Evolutionary conservation across 2,888 invertebrate species (phyloP).

Genomic region (Helleia helle): DNA sequence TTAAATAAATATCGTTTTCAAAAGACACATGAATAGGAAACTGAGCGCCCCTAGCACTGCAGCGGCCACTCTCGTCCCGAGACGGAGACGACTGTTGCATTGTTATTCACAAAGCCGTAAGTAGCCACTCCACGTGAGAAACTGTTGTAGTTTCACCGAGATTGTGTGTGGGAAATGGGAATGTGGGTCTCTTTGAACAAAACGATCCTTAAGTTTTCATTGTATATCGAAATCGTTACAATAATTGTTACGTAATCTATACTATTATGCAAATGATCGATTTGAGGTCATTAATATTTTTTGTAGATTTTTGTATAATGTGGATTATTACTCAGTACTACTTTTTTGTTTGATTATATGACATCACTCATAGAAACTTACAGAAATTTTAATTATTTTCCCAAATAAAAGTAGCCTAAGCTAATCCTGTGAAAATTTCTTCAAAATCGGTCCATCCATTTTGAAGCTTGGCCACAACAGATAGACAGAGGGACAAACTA

Average conservation of each 20-base stretch:
- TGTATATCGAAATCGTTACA: constrained; percentile 14
- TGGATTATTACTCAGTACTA: no score
- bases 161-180: constrained; percentile 61
- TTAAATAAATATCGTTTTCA: constrained; percentile 40
- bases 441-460: no score
- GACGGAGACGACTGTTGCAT: constrained; percentile 43
- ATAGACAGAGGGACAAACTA: no score
- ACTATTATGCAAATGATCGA: constrained; percentile 10
- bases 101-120: constrained; percentile 52
- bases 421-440: no score
- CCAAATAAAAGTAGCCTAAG: no score
- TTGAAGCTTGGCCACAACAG: no score
- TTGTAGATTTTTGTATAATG: neutral
- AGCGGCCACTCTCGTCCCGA: constrained; percentile 34
- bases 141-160: constrained; percentile 41
- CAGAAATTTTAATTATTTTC: no score
- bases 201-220: constrained; percentile 14
- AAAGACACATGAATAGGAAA: constrained; percentile 33
- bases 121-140: constrained; percentile 53
- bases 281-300: neutral
- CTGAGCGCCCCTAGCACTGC: constrained; percentile 41
- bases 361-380: no score
- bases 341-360: no score
- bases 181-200: constrained; percentile 38
- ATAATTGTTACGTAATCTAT: constrained; percentile 18